Conservation (phyloP, 2,888 invertebrate genomes). For the Acleris cristana region DNA sequence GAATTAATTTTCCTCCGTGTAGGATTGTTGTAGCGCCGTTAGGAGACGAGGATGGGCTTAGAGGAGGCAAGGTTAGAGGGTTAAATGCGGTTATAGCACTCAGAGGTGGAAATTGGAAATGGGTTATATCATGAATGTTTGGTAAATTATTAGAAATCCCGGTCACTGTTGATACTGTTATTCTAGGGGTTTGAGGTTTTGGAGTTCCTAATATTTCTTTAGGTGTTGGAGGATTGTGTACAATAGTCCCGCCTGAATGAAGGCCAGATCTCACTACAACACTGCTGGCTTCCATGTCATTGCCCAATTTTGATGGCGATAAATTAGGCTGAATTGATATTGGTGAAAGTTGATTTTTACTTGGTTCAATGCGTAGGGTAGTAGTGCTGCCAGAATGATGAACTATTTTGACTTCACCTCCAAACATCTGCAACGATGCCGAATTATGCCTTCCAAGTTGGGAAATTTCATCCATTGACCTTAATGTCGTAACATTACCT, state of each 20-base stretch:
- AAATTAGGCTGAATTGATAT: slow-evolving; percentile 78
- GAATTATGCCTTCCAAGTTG: slow-evolving; percentile 83
- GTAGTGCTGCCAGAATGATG: slow-evolving; percentile 88
- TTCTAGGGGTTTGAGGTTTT: slow-evolving; percentile 81
- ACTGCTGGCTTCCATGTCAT: slow-evolving; percentile 84
- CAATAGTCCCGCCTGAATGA: slow-evolving; percentile 93
- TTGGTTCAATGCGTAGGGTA: slow-evolving; percentile 87
- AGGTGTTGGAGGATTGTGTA: slow-evolving; percentile 84
- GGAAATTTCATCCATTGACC: slow-evolving; percentile 84
- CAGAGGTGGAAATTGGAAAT: slow-evolving; percentile 87
- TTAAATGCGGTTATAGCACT: slow-evolving; percentile 88
- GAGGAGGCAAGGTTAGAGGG: slow-evolving; percentile 86
- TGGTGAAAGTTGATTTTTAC: slow-evolving; percentile 83
- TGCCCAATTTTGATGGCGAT: slow-evolving; percentile 72
- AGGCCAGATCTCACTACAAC: slow-evolving; percentile 92
- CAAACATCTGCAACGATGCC: slow-evolving; percentile 87
- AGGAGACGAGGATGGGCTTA: slow-evolving; percentile 74
- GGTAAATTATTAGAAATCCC: slow-evolving; percentile 82
- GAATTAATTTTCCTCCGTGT: slow-evolving; percentile 90
- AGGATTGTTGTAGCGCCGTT: slow-evolving; percentile 86
- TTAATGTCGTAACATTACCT: slow-evolving; percentile 71
- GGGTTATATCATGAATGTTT: slow-evolving; percentile 76
- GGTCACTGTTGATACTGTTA: slow-evolving; percentile 82
- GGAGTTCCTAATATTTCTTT: slow-evolving; percentile 71
- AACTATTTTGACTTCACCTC: slow-evolving; percentile 90